phyloP scores from a whole-genome alignment of 2,888 invertebrate genomes.

The Heliconius ethilla region DNA sequence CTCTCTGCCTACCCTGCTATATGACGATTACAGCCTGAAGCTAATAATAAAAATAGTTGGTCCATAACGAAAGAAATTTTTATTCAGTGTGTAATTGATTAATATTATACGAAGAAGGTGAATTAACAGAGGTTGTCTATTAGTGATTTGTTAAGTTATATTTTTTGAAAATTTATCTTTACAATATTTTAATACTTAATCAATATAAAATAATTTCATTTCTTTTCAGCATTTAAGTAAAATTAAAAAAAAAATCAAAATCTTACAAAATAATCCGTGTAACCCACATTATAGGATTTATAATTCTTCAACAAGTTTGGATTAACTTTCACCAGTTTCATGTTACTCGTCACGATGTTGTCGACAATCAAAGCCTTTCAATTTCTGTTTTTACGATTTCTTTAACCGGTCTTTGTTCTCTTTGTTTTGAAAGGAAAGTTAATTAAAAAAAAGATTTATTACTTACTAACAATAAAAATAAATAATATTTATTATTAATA shows the following conservation, averaged over 20 bases:
- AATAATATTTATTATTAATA: neutral
- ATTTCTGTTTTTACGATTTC: slow-evolving; percentile 33
- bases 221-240: neutral
- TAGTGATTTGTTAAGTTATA: too few species aligned
- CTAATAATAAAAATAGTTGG: too few species aligned
- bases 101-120: neutral
- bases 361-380: slow-evolving; percentile 37
- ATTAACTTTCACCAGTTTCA: slow-evolving; percentile 24
- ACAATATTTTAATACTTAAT: too few species aligned
- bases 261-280: neutral
- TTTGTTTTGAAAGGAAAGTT: slow-evolving; percentile 8
- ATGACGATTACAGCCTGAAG: too few species aligned
- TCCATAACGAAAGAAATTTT: neutral
- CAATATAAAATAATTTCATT: too few species aligned
- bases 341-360: slow-evolving; percentile 26
- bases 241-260: too few species aligned
- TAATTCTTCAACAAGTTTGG: slow-evolving; percentile 16
- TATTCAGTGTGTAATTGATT: neutral
- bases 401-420: slow-evolving; percentile 11
- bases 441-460: neutral
- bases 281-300: slow-evolving; percentile 10
- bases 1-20: too few species aligned
- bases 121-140: too few species aligned
- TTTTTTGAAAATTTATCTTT: too few species aligned
- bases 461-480: too few species aligned